Conservation (phyloP, 1,140 invertebrate genomes). For the Gryon sp. region DNA sequence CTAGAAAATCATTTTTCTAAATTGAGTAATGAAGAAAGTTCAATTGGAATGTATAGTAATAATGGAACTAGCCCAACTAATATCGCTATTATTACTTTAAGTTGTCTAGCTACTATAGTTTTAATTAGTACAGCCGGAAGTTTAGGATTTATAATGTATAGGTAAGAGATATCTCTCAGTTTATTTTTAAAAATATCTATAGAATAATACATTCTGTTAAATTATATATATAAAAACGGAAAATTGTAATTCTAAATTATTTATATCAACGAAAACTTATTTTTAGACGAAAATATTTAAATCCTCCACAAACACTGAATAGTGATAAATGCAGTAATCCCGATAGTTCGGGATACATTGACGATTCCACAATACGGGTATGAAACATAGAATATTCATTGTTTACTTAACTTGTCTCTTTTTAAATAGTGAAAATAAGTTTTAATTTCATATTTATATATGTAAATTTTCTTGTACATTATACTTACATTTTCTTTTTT, state of each 20-base stretch:
- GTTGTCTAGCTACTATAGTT: conserved; percentile 84
- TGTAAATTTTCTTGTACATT: background rate
- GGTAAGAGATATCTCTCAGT: no score
- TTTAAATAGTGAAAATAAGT: background rate
- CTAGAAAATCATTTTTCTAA: conserved; percentile 60
- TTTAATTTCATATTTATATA: no score
- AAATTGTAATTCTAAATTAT: no score
- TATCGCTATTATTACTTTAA: conserved; percentile 86
- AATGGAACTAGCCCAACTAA: conserved; percentile 77
- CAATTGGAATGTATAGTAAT: conserved; percentile 40
- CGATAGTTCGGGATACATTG: conserved; percentile 92
- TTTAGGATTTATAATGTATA: conserved; percentile 87
- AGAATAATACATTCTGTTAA: no score
- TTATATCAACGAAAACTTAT: no score
- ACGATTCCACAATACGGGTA: conserved; percentile 92
- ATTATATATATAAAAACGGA: no score
- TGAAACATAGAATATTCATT: conserved; percentile 74
- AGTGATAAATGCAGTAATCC: conserved; percentile 89
- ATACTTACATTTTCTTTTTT: conserved; percentile 18
- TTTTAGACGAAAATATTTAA: conserved; percentile 84
- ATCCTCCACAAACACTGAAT: conserved; percentile 89
- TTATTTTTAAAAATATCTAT: no score
- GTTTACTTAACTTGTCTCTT: background rate
- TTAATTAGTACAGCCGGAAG: conserved; percentile 84
- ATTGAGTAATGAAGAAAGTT: conserved; percentile 54